Percentiles rank a stretch among this genome's conserved stretches.
These are phyloP conservation scores for Apeira syringaria DNA, from an alignment of 2,888 invertebrate species.

Conservation along the genomic window DNA sequence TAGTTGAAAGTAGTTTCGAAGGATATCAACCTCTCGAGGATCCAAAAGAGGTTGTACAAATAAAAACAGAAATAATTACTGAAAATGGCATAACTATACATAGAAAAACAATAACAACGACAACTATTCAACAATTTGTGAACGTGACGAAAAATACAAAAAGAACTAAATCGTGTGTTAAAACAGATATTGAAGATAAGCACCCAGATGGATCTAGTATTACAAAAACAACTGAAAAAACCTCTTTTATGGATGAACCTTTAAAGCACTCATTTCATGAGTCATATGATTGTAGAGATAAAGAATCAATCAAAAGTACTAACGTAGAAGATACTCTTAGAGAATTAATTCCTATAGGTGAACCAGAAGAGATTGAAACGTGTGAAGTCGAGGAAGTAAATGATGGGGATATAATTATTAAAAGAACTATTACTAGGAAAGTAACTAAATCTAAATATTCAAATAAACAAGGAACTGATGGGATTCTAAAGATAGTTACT, in stretches of 20 bases:
- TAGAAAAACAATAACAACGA: conserved; percentile 59
- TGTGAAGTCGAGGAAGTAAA: conserved; percentile 41
- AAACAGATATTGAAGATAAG: conserved; percentile 63
- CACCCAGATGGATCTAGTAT: conserved; percentile 65
- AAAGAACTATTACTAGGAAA: conserved; percentile 38
- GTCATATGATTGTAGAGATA: conserved; percentile 23
- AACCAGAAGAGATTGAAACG: conserved; percentile 43
- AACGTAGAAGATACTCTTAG: conserved; percentile 27
- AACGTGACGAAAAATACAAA: conserved; percentile 44
- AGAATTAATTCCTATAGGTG: conserved; percentile 34
- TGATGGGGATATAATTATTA: conserved; percentile 35
- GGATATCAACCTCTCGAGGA: conserved; percentile 49
- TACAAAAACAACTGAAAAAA: conserved; percentile 65
- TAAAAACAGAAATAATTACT: conserved; percentile 44
- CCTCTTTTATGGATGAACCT: conserved; percentile 55
- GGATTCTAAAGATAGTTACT: conserved; percentile 44
- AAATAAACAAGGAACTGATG: conserved; percentile 32
- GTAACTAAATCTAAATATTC: conserved; percentile 40
- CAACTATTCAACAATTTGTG: conserved; percentile 50
- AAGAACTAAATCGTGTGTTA: conserved; percentile 59
- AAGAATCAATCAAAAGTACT: conserved; percentile 21
- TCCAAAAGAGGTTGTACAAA: conserved; percentile 50
- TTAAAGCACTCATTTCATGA: no score
- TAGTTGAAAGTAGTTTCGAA: conserved; percentile 36
- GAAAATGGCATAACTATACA: conserved; percentile 56